These are phyloP conservation scores for Drosophila quadrilineata DNA, from an alignment of 1,140 invertebrate species.

Conservation along the genomic window DNA sequence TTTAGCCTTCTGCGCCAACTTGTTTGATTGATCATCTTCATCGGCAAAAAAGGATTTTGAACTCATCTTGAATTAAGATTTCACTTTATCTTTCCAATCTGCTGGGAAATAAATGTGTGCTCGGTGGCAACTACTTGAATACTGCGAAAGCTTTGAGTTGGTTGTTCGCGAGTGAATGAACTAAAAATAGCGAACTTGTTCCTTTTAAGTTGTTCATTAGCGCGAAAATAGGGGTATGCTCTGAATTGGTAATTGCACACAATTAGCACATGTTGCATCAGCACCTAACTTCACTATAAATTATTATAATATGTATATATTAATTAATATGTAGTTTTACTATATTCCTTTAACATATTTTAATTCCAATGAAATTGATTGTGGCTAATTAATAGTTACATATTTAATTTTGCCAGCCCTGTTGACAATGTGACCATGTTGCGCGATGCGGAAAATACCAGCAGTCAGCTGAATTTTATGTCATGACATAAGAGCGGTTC, in stretches of 20 bases:
- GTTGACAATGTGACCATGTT: conserved; percentile 19
- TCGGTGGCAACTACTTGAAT: background rate
- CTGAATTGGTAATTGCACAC: background rate
- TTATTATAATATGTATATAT: too few relatives aligned
- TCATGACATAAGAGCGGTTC: conserved; percentile 43
- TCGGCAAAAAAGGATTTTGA: conserved; percentile 71
- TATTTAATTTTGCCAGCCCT: conserved; percentile 4
- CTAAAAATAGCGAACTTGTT: background rate
- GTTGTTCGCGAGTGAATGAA: background rate
- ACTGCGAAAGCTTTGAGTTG: background rate
- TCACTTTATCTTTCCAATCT: background rate
- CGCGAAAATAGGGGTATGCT: background rate
- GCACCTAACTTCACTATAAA: too few relatives aligned
- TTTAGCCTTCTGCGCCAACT: conserved; percentile 85
- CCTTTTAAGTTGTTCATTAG: background rate
- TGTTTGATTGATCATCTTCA: conserved; percentile 82
- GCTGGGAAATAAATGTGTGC: background rate
- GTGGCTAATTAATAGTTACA: background rate
- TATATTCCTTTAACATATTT: background rate
- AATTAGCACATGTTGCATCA: too few relatives aligned
- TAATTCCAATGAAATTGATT: too few relatives aligned
- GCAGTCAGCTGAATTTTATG: conserved; percentile 11
- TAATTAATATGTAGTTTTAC: background rate
- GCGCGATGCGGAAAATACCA: conserved; percentile 3
- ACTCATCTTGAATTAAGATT: conserved; percentile 51